Conservation (phyloP, 2,888 invertebrate genomes). For the Trissolcus brochymenae region DNA sequence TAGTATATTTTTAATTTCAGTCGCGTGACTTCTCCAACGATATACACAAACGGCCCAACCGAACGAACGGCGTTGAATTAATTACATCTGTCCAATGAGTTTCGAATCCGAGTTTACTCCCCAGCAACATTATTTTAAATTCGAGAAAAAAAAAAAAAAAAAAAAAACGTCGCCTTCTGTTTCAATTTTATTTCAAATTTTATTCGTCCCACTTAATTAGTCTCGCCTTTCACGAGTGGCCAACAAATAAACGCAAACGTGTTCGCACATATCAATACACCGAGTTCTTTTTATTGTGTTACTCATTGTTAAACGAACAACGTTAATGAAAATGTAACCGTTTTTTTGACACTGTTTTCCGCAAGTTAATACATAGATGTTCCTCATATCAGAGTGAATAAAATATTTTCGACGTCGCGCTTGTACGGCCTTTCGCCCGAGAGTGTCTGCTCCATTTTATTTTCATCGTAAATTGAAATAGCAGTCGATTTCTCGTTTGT, state of each 20-base stretch:
- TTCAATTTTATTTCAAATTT: too few relatives aligned
- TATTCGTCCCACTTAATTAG: slow-evolving; percentile 2
- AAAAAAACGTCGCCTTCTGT: too few relatives aligned
- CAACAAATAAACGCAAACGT: neutral
- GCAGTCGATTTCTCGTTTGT: slow-evolving; percentile 54
- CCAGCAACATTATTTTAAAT: too few relatives aligned
- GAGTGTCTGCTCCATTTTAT: slow-evolving; percentile 44
- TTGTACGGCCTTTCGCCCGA: slow-evolving; percentile 39
- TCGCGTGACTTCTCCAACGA: slow-evolving; percentile 58
- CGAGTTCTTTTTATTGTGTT: neutral
- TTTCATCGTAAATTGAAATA: slow-evolving; percentile 51
- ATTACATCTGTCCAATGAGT: slow-evolving; percentile 45
- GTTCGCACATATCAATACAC: slow-evolving; percentile 10
- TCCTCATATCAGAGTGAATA: slow-evolving; percentile 18
- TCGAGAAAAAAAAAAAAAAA: too few relatives aligned
- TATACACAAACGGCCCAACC: slow-evolving; percentile 34
- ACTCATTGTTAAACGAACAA: slow-evolving; percentile 5
- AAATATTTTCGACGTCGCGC: slow-evolving; percentile 25
- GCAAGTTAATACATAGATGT: slow-evolving; percentile 18
- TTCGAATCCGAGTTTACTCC: too few relatives aligned
- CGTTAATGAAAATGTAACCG: slow-evolving; percentile 25
- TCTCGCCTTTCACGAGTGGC: neutral
- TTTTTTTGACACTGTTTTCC: slow-evolving; percentile 6
- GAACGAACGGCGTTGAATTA: slow-evolving; percentile 53
- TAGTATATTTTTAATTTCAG: slow-evolving; percentile 55